phyloP scores from a whole-genome alignment of 2,797 vertebrate species.

The Dicrostonyx torquatus region DNA sequence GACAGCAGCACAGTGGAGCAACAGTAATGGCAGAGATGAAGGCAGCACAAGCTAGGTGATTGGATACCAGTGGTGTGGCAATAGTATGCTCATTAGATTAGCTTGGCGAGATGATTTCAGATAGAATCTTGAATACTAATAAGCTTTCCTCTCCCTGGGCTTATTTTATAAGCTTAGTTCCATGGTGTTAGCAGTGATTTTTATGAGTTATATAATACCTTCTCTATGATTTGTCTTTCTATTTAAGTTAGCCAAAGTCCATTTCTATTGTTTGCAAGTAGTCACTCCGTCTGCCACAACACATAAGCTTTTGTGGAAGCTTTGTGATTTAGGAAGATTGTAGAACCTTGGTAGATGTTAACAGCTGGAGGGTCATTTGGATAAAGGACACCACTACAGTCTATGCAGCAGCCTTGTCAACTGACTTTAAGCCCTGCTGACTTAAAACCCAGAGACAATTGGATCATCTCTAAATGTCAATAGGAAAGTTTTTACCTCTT shows the following conservation, averaged over 20 bases:
- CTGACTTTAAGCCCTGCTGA: not conserved
- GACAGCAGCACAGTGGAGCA: not conserved
- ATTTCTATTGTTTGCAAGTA: slow-evolving; percentile 21
- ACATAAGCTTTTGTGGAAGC: not conserved
- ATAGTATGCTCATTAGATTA: not conserved
- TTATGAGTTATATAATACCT: not conserved
- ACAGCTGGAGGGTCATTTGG: not conserved
- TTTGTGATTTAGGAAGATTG: not conserved
- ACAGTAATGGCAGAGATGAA: not conserved
- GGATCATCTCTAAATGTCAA: not conserved
- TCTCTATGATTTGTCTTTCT: not conserved
- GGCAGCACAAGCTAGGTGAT: not conserved
- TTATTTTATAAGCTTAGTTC: not conserved
- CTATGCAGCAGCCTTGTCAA: not conserved
- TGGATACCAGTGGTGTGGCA: not conserved
- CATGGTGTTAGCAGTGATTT: not conserved
- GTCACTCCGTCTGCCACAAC: not conserved
- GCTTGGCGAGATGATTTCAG: not conserved
- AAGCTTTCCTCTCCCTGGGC: not conserved
- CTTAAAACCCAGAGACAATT: not conserved
- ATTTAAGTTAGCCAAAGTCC: not conserved
- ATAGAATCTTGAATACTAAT: not conserved
- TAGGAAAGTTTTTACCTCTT: not conserved
- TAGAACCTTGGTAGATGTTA: not conserved
- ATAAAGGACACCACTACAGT: not conserved